Evolutionary conservation across 2,888 invertebrate genomes (phyloP), one percentile per base, ranked within the genome.

Genomic region (Meteorus colon): DNA sequence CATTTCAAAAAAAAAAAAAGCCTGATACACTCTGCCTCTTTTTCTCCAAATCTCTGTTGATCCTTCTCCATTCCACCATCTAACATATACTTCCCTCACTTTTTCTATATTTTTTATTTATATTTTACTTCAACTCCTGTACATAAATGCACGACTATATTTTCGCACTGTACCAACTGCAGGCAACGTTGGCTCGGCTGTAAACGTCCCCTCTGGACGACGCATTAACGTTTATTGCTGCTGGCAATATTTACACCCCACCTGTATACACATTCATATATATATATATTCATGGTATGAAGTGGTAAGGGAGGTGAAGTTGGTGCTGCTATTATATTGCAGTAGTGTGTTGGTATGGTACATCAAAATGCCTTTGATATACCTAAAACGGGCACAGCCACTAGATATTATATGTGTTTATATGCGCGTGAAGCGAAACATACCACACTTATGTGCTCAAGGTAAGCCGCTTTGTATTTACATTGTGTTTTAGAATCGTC

Each of bases 401-500:
- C 19, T 19, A 19, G 55, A 19, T 55, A 55, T 55, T 55, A 55
- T 55, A 8, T 55, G 19, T 55, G 55, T 19, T 19, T 48, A 48
- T 48, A n/a, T 48, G 48, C n/a, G n/a, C 10, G 55, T 4, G 19
- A 55, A 55, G 19, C 19, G 8, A 19, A 55, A 19, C n/a, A 55
- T 6, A 55, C 48, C 59, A 80, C 77, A 68, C 41, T 41, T 41
- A 41, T 75, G 72, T 37, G 68, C 79, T 79, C 84, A 83, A 85
- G 83, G 84, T 74, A 81, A 83, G 79, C 84, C 78, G 80, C 80
- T 78, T 65, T 74, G 78, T 84, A 84, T 82, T 85, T 85, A 80
- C 81, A 85, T 85, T 83, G 82, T 83, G 79, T 83, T 86, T 84
- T 82, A 82, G 69, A 74, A 68, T 69, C 68, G 60, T 73, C 37